Evolutionary conservation across 2,888 invertebrate genomes (phyloP).

Genomic region (Acanthoscelides obtectus): DNA sequence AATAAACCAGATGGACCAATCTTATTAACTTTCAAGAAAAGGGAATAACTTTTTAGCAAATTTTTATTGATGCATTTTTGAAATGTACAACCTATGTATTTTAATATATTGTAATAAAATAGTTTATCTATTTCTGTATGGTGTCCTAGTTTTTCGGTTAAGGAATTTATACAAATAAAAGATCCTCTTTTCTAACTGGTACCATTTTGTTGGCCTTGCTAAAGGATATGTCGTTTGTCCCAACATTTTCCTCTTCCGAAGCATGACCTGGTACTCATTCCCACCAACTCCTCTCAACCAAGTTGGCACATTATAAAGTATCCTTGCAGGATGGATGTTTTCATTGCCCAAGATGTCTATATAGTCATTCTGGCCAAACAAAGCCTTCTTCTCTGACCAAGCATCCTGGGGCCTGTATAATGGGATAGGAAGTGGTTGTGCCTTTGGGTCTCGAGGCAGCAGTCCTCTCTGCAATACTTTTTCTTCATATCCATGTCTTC

Average conservation of each 20-base stretch:
- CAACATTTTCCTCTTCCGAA: slow-evolving; percentile 69
- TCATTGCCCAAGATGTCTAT: slow-evolving; percentile 92
- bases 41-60: neutral
- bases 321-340: slow-evolving; percentile 72
- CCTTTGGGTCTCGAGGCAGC: slow-evolving; percentile 60
- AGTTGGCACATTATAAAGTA: slow-evolving; percentile 78
- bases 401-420: slow-evolving; percentile 66
- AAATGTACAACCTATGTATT: neutral
- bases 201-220: slow-evolving; percentile 74
- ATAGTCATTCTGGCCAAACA: slow-evolving; percentile 95
- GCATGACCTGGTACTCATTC: slow-evolving; percentile 74
- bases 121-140: neutral
- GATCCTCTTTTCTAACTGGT: slow-evolving; percentile 67
- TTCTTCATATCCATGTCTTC: slow-evolving; percentile 70
- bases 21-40: slow-evolving; percentile 35
- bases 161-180: slow-evolving; percentile 70
- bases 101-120: neutral
- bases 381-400: slow-evolving; percentile 73
- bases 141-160: slow-evolving; percentile 75
- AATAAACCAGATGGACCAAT: slow-evolving; percentile 75
- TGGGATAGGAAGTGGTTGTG: slow-evolving; percentile 58
- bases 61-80: neutral
- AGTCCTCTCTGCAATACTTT: slow-evolving; percentile 61
- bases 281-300: slow-evolving; percentile 89
- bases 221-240: slow-evolving; percentile 54